Base-by-base conservation (phyloP, 2,113 vertebrate genomes). In the Petrocephalus zakoni region DNA sequence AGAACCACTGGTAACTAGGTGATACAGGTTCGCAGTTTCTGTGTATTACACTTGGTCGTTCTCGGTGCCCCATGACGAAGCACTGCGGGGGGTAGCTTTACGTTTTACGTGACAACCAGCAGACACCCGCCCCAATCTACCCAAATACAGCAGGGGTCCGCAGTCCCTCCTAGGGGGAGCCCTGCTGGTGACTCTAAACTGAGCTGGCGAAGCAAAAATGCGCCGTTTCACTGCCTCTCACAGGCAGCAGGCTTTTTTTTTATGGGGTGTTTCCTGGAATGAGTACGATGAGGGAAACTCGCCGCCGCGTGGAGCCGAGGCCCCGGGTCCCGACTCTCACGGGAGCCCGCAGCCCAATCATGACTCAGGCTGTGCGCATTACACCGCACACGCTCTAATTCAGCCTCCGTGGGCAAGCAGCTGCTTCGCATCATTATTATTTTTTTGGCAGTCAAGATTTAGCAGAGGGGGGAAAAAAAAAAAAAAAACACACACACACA, bases 351-450 rank as follows among this genome's bases (percentile, higher is more conserved):
- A 21, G 88, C 52, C 88, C 88, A 64, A 2, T 29, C 49, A 68
- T 34, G 55, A 85, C 56, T 51, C 87, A 85, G 52, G 53, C 47
- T 42, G 6, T 3, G 46, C 83, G 55, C 83, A 72, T 64, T 86
- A 22, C 88, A 6, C 82, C 87, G 46, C 52, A 46, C 51, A 22
- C 9, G 21, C 8, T 22, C 94, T 93, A 94, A 94, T 95, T 94
- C 91, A 88, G 94, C 94, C 92, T 92, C 88, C 90, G 87, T 85
- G 90, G 92, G 90, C 92, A 93, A 93, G 94, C 94, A 95, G 95
- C 95, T 95, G 94, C 89, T 91, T 25, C 34, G 21, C 8, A 56
- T 22, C 10, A 88, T 34, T 87, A 8, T 87, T 42, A 75, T 90
- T 86, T 46, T 88, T 90, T 90, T 88, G 61, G 89, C 68, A 87